These are phyloP conservation scores for Pteruthius melanotis DNA, from an alignment of 2,113 vertebrate species.

Conservation along the genomic window DNA sequence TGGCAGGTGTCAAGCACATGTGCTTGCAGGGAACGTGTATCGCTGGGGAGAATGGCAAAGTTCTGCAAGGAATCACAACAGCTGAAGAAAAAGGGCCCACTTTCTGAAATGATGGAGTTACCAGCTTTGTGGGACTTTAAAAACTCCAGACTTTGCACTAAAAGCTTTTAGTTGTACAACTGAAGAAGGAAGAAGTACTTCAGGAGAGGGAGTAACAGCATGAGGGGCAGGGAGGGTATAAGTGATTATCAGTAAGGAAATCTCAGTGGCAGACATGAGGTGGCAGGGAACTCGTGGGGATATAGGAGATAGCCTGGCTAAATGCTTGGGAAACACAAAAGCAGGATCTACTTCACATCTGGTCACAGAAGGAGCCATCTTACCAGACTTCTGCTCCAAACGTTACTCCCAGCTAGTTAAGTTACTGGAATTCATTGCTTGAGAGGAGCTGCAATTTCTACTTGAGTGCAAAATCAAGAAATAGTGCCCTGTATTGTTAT, in stretches of 20 bases:
- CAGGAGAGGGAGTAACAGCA: not conserved
- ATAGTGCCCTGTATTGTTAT: not conserved
- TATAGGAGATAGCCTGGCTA: not conserved
- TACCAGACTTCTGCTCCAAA: not conserved
- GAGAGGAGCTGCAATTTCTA: not conserved
- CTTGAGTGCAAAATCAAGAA: not conserved
- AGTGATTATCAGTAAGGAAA: not conserved
- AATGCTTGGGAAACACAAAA: not conserved
- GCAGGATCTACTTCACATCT: not conserved
- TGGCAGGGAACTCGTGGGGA: not conserved
- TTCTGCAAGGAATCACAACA: not conserved
- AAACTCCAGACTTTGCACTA: not conserved
- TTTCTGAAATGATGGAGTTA: not conserved
- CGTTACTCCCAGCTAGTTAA: not conserved
- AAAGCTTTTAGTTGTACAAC: not conserved
- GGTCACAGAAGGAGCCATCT: not conserved
- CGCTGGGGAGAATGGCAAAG: rapidly evolving
- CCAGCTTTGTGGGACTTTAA: not conserved
- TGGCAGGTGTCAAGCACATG: rapidly evolving
- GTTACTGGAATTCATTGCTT: not conserved
- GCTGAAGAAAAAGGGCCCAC: rapidly evolving
- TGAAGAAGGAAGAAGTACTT: not conserved
- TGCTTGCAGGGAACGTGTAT: rapidly evolving
- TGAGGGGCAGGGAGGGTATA: not conserved
- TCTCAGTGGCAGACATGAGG: not conserved